Base-by-base conservation (phyloP, 2,888 invertebrate genomes). In the Drosophila flavopinicola region DNA sequence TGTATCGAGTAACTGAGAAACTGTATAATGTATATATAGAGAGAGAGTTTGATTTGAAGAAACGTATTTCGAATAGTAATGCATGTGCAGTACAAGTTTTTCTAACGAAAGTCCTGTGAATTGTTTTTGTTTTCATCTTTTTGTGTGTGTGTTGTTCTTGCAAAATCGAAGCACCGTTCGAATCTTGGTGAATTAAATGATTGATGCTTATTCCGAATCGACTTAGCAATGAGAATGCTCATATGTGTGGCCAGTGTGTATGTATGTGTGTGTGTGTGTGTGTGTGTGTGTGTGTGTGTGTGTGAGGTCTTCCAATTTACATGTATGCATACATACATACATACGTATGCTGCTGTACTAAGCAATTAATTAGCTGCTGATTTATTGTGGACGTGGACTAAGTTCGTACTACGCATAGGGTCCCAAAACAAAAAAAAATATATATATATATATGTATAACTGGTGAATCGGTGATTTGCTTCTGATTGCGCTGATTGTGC, bases 161-260 rank as follows among this genome's bases (percentile, higher is more conserved):
- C 32, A 42, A 45, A 47, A 61, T 61, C 47, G 63, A 72, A 72
- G 57, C 73, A 75, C 69, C 74, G 75, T 71, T 75, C 67, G 57
- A 69, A 74, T 67, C 67, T 61, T 64, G 58, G 61, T 75, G 71
- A 67, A 58, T 59, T 65, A 30, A 57, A 75, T 75, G 67, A 67
- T 56, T 66, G 67, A 75, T 66, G 57, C 38, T 64, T 66, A 52
- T 51, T 41, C 59, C 60, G 71, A 75, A 83, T 80, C 79, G 79
- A 80, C 84, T 80, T 80, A 84, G 66, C 84, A 79, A 84, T 84
- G 80, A 66, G 80, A 84, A 80, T 80, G 80, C 84, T 80, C 84
- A 80, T 84, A 79, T 80, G 69, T 80, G 32, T 70, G 20, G 32
- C 30, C 20, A 42, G 39, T 63, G 13, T 57, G 13, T 53, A 15